Evolutionary conservation across 2,797 vertebrate genomes (phyloP).

Genomic region (Rhadinocentrus ornatus): DNA sequence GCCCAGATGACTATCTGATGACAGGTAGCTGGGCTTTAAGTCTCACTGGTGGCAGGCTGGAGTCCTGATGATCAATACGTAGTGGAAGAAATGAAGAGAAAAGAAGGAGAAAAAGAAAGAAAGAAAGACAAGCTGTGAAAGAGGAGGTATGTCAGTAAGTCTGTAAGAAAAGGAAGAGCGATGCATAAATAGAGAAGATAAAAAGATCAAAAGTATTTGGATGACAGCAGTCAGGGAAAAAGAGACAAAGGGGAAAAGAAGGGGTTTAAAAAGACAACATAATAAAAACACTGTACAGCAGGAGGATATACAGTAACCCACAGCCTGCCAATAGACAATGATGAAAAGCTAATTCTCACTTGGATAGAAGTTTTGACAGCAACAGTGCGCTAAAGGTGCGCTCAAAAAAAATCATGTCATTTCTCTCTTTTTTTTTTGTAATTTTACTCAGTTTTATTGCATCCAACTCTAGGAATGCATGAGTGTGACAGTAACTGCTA

Average conservation of each 20-base stretch:
- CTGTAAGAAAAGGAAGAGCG: neutral
- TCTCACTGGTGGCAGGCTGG: constrained; percentile 21
- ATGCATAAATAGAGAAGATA: neutral
- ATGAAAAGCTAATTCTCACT: constrained; percentile 56
- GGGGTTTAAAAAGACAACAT: neutral
- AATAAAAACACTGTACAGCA: neutral
- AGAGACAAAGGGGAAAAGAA: neutral
- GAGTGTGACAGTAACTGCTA: constrained; percentile 60
- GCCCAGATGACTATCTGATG: constrained; percentile 29
- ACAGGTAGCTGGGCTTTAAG: constrained; percentile 26
- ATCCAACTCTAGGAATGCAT: constrained; percentile 53
- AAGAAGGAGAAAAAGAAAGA: neutral
- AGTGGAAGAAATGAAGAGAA: neutral
- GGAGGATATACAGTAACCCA: constrained; percentile 12
- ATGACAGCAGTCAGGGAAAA: constrained; percentile 1
- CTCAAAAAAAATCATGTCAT: constrained; percentile 44
- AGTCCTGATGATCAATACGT: constrained; percentile 21
- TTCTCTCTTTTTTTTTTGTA: constrained; percentile 14
- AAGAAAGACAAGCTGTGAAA: neutral
- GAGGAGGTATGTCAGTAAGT: neutral
- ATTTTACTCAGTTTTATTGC: constrained; percentile 37
- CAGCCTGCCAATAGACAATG: constrained; percentile 12
- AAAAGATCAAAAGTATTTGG: neutral
- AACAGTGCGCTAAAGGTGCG: constrained; percentile 40
- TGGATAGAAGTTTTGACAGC: constrained; percentile 43